Percentiles rank a stretch among this genome's conserved stretches.
Evolutionary conservation across 2,888 invertebrate species (phyloP).

Genomic region (Metellina segmentata): DNA sequence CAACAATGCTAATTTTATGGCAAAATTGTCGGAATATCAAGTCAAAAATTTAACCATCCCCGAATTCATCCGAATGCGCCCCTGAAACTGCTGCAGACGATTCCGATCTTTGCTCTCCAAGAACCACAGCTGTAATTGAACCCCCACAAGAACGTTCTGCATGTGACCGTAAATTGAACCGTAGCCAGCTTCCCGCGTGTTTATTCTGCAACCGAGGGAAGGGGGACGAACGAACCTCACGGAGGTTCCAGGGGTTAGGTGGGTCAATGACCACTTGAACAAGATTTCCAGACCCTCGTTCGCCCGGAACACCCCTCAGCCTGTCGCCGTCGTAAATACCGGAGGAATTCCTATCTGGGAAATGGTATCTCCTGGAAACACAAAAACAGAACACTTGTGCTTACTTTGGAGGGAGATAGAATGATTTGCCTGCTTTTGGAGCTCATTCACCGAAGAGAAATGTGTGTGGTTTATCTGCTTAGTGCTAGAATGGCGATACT

Average conservation of each 20-base stretch:
- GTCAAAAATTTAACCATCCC: neutral
- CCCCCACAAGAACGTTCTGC: neutral
- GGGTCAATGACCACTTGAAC: slow-evolving; percentile 48
- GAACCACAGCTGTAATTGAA: neutral
- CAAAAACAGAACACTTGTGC: neutral
- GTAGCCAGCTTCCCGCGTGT: neutral
- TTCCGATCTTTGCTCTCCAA: neutral
- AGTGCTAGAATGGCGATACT: no score
- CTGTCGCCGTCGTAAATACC: no score
- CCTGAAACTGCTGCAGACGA: no score
- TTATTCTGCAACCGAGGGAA: neutral
- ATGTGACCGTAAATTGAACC: neutral
- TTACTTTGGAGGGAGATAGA: no score
- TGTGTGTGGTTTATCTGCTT: no score
- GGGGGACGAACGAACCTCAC: neutral
- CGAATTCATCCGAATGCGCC: no score
- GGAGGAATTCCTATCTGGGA: neutral
- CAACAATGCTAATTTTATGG: neutral
- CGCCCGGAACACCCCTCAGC: neutral
- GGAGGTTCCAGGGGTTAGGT: slow-evolving; percentile 1
- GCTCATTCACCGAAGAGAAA: no score
- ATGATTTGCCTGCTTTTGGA: no score
- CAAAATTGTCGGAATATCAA: neutral
- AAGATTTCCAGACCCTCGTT: neutral
- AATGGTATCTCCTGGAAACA: neutral